Conservation (phyloP, 1,140 invertebrate species). For the Zaprionus davidi region DNA sequence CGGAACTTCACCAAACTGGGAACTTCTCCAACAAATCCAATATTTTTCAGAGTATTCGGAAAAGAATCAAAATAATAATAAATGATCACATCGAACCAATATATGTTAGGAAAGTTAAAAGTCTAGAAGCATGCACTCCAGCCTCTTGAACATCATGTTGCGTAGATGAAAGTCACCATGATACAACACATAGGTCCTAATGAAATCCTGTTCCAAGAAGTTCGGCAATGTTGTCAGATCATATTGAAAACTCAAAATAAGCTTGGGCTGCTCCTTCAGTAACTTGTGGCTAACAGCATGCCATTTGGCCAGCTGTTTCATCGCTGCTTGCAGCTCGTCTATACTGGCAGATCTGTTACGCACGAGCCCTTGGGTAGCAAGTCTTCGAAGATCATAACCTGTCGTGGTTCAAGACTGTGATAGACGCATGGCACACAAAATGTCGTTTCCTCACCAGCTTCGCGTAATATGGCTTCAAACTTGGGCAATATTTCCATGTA, state of each 20-base stretch:
- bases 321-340: conserved; percentile 5
- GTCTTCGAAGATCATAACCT: conserved; percentile 46
- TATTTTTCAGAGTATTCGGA: conserved; percentile 44
- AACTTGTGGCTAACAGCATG: conserved; percentile 42
- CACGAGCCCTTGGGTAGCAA: conserved; percentile 16
- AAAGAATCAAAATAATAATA: conserved; percentile 25
- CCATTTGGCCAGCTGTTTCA: conserved; percentile 41
- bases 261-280: conserved; percentile 19
- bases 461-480: conserved; percentile 28
- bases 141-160: conserved; percentile 51
- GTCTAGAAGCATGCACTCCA: conserved; percentile 43
- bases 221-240: conserved; percentile 38
- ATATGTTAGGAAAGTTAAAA: conserved; percentile 48
- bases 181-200: conserved; percentile 38
- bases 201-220: conserved; percentile 25
- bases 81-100: conserved; percentile 41
- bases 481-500: conserved; percentile 39
- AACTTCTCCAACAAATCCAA: conserved; percentile 44
- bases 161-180: conserved; percentile 48
- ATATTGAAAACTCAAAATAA: conserved; percentile 25
- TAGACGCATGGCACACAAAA: conserved; percentile 29
- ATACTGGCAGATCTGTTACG: conserved; percentile 5
- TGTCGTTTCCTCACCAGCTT: conserved; percentile 27
- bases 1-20: conserved; percentile 49
- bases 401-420: conserved; percentile 27